These are phyloP conservation scores for Limnephilus rhombicus DNA, from an alignment of 2,888 invertebrate species.

Conservation along the genomic window DNA sequence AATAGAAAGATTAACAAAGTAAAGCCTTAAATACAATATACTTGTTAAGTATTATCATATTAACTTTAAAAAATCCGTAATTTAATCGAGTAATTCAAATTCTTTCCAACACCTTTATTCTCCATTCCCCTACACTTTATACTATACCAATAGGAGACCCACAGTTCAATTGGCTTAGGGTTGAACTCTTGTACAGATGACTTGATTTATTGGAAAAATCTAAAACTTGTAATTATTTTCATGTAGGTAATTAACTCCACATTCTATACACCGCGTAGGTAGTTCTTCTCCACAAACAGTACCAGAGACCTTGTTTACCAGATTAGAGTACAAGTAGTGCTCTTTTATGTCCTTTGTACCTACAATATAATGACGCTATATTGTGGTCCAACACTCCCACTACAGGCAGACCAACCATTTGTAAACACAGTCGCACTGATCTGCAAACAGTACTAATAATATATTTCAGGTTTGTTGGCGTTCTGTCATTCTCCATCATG, in stretches of 20 bases:
- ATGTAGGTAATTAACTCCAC: neutral
- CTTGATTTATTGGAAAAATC: too few relatives aligned
- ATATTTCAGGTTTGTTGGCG: slow-evolving; percentile 19
- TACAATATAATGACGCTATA: neutral
- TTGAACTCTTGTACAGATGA: too few relatives aligned
- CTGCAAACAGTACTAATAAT: neutral
- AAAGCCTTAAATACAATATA: too few relatives aligned
- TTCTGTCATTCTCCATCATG: slow-evolving; percentile 3
- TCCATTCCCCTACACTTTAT: too few relatives aligned
- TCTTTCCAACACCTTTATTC: too few relatives aligned
- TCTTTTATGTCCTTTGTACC: neutral
- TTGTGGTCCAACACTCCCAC: neutral
- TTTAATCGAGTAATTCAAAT: too few relatives aligned
- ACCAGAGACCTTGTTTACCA: neutral
- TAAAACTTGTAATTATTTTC: too few relatives aligned
- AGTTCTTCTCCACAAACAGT: neutral
- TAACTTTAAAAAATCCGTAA: too few relatives aligned
- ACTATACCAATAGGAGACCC: too few relatives aligned
- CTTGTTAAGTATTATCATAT: too few relatives aligned
- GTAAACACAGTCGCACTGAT: slow-evolving; percentile 13
- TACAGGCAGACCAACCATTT: neutral
- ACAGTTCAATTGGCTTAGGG: too few relatives aligned
- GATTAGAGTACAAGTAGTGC: neutral
- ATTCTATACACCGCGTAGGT: neutral
- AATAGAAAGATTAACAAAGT: too few relatives aligned